Conservation (phyloP, 2,888 invertebrate species). For the Ophion ellenae region DNA sequence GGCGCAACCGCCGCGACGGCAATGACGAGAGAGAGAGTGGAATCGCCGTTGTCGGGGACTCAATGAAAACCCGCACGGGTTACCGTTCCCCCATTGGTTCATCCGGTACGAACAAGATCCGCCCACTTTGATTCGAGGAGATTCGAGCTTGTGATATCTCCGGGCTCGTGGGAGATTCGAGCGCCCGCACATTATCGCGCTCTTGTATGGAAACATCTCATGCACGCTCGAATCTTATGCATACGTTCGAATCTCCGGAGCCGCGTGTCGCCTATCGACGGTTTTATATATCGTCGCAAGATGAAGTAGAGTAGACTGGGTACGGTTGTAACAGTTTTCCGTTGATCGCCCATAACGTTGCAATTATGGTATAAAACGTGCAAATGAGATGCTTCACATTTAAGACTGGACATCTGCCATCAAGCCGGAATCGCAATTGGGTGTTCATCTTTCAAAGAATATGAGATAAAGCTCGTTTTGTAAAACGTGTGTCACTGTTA, state of each 20-base stretch:
- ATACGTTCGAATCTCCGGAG: background rate
- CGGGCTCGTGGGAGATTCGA: slow-evolving; percentile 38
- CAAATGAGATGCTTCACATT: too few species aligned
- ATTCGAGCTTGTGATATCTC: slow-evolving; percentile 57
- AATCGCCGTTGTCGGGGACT: slow-evolving; percentile 53
- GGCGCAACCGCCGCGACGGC: slow-evolving; percentile 46
- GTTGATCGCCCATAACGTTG: too few species aligned
- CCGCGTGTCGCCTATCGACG: background rate
- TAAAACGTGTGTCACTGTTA: too few species aligned
- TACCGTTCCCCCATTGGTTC: slow-evolving; percentile 61
- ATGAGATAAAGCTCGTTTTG: too few species aligned
- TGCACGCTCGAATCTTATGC: background rate
- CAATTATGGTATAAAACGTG: too few species aligned
- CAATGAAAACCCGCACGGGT: slow-evolving; percentile 59
- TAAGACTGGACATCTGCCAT: too few species aligned
- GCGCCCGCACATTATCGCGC: slow-evolving; percentile 32
- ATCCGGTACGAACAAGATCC: slow-evolving; percentile 27
- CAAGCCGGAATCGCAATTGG: too few species aligned
- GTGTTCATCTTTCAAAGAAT: too few species aligned
- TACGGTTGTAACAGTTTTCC: too few species aligned
- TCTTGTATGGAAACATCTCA: too few species aligned
- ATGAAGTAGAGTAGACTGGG: too few species aligned
- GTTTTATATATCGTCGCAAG: background rate
- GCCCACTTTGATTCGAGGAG: slow-evolving; percentile 65
- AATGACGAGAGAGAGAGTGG: slow-evolving; percentile 20